These are phyloP conservation scores for Malurus melanocephalus DNA, from an alignment of 2,113 vertebrate species.

Conservation along the genomic window DNA sequence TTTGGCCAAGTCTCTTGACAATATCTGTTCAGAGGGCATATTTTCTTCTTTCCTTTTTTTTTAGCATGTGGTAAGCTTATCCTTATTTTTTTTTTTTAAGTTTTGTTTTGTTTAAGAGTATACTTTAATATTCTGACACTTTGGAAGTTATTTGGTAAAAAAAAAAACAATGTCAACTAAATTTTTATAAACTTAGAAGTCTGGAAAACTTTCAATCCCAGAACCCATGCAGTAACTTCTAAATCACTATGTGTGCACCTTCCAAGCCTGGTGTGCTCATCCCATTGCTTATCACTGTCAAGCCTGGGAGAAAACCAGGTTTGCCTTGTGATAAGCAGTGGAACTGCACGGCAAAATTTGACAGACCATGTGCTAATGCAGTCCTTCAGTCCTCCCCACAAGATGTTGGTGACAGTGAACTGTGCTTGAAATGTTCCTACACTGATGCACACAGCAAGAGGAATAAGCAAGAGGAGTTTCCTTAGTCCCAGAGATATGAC, in stretches of 20 bases:
- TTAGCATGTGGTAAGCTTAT: not conserved
- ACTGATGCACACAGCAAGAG: not conserved
- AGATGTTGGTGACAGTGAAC: not conserved
- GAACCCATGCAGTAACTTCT: not conserved
- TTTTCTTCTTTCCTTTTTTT: not conserved
- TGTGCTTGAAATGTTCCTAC: not conserved
- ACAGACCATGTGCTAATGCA: fast-evolving
- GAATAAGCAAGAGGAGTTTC: not conserved
- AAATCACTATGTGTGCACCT: not conserved
- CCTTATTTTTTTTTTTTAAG: too few relatives aligned
- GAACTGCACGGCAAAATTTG: not conserved
- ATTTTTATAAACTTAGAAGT: not conserved
- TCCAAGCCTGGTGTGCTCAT: not conserved
- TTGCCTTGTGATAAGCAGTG: not conserved
- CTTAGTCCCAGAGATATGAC: not conserved
- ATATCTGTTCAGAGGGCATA: not conserved
- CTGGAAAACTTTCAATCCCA: not conserved
- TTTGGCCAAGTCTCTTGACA: not conserved
- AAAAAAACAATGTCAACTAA: not conserved
- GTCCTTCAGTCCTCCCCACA: fast-evolving
- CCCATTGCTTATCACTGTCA: not conserved
- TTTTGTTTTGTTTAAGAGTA: not conserved
- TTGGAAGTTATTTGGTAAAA: not conserved
- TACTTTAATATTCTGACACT: not conserved
- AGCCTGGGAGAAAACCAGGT: not conserved